These are phyloP conservation scores for Glyptemys insculpta DNA, from an alignment of 2,797 vertebrate species.

Conservation along the genomic window DNA sequence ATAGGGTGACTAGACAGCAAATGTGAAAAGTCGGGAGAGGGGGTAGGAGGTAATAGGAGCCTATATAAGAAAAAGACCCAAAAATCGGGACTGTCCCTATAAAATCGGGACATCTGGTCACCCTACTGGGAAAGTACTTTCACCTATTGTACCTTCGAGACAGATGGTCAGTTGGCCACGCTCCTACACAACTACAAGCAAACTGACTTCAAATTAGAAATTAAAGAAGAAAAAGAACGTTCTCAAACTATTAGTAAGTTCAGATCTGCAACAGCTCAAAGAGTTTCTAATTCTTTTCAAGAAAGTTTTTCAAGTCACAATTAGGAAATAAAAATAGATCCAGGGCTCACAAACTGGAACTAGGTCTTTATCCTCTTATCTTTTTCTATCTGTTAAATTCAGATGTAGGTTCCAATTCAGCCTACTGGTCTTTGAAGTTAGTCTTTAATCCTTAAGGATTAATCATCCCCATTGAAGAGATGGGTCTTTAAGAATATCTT, in stretches of 20 bases:
- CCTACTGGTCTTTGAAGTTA: background rate
- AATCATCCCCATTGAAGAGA: background rate
- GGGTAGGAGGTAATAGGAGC: too few species aligned
- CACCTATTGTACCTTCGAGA: slow-evolving; percentile 27
- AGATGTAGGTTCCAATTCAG: slow-evolving; percentile 34
- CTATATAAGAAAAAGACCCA: too few species aligned
- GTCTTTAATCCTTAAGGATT: rapidly evolving
- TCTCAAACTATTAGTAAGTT: background rate
- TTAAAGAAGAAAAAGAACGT: background rate
- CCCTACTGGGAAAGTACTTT: slow-evolving; percentile 5
- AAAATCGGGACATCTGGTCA: too few species aligned
- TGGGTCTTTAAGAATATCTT: background rate
- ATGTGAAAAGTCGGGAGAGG: too few species aligned
- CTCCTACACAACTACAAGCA: slow-evolving; percentile 12
- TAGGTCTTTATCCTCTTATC: background rate
- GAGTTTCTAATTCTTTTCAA: background rate
- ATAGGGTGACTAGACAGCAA: too few species aligned
- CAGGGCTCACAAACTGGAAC: background rate
- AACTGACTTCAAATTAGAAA: slow-evolving; percentile 5
- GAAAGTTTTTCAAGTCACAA: slow-evolving; percentile 13
- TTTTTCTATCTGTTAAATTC: slow-evolving; percentile 22
- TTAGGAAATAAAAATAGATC: slow-evolving; percentile 26
- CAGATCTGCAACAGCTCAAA: background rate
- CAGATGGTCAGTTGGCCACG: slow-evolving; percentile 54
- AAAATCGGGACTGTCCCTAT: too few species aligned